Evolutionary conservation across 2,113 vertebrate genomes (phyloP).

Genomic region (Oophaga pumilio): DNA sequence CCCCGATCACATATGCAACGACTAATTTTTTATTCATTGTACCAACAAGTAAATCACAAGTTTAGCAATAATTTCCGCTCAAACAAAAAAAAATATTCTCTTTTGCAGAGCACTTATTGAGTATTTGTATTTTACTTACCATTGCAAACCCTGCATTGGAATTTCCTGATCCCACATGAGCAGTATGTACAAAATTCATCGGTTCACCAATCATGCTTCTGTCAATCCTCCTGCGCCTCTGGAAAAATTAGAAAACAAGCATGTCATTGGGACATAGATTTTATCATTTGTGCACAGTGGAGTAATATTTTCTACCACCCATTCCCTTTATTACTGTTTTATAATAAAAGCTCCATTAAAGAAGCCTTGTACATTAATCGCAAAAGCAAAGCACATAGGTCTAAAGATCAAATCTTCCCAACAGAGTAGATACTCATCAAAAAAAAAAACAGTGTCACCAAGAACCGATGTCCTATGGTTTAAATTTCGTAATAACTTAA

Average conservation of each 20-base stretch:
- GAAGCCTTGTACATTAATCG: not conserved
- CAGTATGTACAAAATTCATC: conserved; percentile 90
- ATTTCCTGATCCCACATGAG: conserved; percentile 84
- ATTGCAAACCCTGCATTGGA: conserved; percentile 75
- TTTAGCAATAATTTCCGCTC: not conserved
- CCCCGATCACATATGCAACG: no score
- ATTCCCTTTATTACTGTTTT: not conserved
- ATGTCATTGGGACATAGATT: not conserved
- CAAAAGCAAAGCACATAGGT: not conserved
- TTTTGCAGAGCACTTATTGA: not conserved
- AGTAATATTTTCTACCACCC: not conserved
- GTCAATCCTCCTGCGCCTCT: conserved; percentile 82
- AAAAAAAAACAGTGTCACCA: not conserved
- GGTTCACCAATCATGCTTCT: conserved; percentile 90
- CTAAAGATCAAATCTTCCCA: not conserved
- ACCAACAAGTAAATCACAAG: not conserved
- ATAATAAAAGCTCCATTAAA: not conserved
- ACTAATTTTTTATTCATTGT: no score
- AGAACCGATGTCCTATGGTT: not conserved
- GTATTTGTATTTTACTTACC: conserved; percentile 68
- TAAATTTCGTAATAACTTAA: not conserved
- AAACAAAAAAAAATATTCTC: not conserved
- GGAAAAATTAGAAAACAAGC: conserved; percentile 65
- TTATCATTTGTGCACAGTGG: not conserved
- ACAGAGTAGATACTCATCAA: not conserved